Conservation (phyloP, 2,113 vertebrate species). For the Microcebus griseorufus region DNA sequence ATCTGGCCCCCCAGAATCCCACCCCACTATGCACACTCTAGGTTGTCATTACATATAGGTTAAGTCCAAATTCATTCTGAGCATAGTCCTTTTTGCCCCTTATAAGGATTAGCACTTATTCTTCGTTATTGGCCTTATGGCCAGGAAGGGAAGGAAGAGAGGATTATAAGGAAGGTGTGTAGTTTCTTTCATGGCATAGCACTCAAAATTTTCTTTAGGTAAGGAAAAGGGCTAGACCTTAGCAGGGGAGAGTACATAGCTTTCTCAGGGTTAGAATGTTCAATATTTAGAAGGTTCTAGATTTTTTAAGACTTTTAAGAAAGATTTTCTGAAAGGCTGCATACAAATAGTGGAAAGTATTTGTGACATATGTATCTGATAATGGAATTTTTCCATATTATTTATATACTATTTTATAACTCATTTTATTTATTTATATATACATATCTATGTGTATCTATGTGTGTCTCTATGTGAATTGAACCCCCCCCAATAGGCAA, state of each 20-base stretch:
- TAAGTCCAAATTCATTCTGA: background rate
- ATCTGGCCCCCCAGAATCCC: background rate
- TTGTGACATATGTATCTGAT: background rate
- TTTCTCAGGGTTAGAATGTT: background rate
- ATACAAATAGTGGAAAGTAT: background rate
- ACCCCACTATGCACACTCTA: background rate
- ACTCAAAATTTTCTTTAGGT: background rate
- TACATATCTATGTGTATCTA: background rate
- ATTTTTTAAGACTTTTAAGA: background rate
- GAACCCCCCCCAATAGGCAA: background rate
- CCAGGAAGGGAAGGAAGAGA: background rate
- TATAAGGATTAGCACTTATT: background rate
- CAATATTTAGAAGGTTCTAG: background rate
- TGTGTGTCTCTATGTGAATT: background rate
- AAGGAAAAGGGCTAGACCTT: background rate
- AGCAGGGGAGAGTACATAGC: background rate
- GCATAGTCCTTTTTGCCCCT: background rate
- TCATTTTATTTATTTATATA: background rate
- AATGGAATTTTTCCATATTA: background rate
- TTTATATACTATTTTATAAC: background rate
- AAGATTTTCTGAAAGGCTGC: background rate
- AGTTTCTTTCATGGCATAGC: background rate
- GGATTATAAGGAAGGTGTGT: background rate
- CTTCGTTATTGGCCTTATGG: background rate
- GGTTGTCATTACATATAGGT: background rate